These are phyloP conservation scores for Stigmatopora nigra DNA, from an alignment of 2,113 vertebrate species.

Conservation along the genomic window DNA sequence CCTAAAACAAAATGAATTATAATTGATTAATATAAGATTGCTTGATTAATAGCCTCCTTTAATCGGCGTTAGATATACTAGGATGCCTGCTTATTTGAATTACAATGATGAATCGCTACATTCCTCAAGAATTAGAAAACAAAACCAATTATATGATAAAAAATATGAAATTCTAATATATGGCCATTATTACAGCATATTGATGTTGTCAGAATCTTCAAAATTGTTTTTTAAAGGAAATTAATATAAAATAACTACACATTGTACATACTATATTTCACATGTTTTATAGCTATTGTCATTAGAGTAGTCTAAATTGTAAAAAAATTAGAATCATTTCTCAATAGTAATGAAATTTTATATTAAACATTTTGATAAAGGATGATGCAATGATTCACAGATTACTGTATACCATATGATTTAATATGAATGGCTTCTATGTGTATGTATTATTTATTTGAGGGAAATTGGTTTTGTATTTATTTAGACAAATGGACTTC, in stretches of 20 bases:
- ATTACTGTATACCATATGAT: background rate
- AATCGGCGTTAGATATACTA: background rate
- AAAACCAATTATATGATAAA: background rate
- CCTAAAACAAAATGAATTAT: background rate
- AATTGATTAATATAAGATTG: background rate
- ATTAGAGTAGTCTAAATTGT: background rate
- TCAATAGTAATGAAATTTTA: too few species aligned
- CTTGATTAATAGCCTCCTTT: background rate
- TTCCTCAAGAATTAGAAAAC: background rate
- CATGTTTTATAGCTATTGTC: background rate
- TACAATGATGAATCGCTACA: background rate
- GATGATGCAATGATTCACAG: background rate
- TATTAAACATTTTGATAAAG: too few species aligned
- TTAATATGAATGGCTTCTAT: background rate
- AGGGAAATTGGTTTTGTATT: slow-evolving; percentile 15
- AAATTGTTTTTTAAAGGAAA: background rate
- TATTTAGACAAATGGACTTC: slow-evolving; percentile 77
- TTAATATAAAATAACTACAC: background rate
- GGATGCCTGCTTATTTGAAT: background rate
- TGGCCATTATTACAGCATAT: background rate
- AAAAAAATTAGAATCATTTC: background rate
- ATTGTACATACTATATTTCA: background rate
- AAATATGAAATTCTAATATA: background rate
- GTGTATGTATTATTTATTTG: background rate
- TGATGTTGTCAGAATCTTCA: background rate